Base-by-base conservation (phyloP, 1,140 invertebrate species). In the Drosophila orosa region DNA sequence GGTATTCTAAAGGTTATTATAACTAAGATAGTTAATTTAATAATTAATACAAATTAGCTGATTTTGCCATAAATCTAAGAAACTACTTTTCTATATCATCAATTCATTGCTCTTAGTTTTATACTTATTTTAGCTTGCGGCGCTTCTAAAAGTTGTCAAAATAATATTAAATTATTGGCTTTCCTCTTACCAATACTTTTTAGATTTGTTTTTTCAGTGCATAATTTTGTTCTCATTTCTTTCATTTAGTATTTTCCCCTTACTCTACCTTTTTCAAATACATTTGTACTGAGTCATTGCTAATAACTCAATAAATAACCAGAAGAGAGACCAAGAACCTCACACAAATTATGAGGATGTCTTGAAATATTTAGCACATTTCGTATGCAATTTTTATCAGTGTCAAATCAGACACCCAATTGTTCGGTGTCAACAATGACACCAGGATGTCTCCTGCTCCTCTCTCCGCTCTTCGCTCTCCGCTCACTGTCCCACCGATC, bases 361-460 rank as follows among this genome's bases (percentile, higher is more conserved):
- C 47, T 17, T 9, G 45, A 48, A 17, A 29, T 48, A 48, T 48
- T 48, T 29, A 17, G 24, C 17, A 17, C 24, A 31, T 29, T 19
- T 22, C 3, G 19, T 0, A 24, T 5, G 19, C 13, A 24, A 24
- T 54, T 54, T 54, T 9, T 35, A 22, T 24, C 50, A 24, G 31
- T 54, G 50, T 52, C 29, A 22, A 22, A 35, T 54, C 31, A 35
- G 19, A 35, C 50, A 54, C 8, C 8, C 50, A 6, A 54, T 54
- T 35, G 50, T 54, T 54, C 31, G 50, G 50, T 54, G 50, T 54
- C 50, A 54, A 54, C 50, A 54, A 35, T 54, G 31, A 35, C 31
- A 54, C 50, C 50, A 54, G 50, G 31, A 35, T 24, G 31, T 35
- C 31, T 35, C 31, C 19, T 9, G 19, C 7, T 6, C 48, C 48